These are phyloP conservation scores for Maccullochella peelii DNA, from an alignment of 2,113 vertebrate species.

Conservation along the genomic window DNA sequence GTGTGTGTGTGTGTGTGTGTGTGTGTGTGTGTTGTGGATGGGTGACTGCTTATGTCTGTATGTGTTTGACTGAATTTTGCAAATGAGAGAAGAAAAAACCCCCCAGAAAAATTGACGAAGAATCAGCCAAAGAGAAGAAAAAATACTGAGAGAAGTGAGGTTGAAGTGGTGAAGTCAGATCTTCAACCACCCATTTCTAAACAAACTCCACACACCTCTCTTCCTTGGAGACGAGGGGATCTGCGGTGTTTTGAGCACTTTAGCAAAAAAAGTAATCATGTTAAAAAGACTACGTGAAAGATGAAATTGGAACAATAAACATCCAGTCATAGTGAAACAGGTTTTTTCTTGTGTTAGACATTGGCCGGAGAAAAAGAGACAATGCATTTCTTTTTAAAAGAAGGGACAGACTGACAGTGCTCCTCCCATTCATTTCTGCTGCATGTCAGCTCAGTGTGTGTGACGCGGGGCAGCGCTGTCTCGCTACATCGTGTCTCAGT, in stretches of 20 bases:
- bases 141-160: not conserved
- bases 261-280: not conserved
- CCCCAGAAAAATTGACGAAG: not conserved
- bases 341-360: not conserved
- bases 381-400: not conserved
- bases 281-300: not conserved
- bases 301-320: conserved; percentile 4
- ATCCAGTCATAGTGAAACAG: not conserved
- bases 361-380: not conserved
- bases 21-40: not conserved
- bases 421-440: conserved; percentile 43
- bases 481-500: conserved; percentile 65
- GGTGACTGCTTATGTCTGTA: not conserved
- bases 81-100: not conserved
- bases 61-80: conserved; percentile 11
- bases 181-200: conserved; percentile 8
- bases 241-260: not conserved
- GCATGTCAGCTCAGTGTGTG: conserved; percentile 44
- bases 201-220: not conserved
- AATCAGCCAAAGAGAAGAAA: conserved; percentile 5
- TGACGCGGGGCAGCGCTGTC: conserved; percentile 57
- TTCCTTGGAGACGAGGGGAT: not conserved
- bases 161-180: conserved; percentile 2
- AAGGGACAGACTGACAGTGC: conserved; percentile 39
- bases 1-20: conserved; percentile 1